A percentile compares a stretch with the other conserved stretches of the same genome.
These are phyloP conservation scores for Hirtodrosophila alboralis DNA, from an alignment of 2,888 invertebrate genomes.

Conservation along the genomic window DNA sequence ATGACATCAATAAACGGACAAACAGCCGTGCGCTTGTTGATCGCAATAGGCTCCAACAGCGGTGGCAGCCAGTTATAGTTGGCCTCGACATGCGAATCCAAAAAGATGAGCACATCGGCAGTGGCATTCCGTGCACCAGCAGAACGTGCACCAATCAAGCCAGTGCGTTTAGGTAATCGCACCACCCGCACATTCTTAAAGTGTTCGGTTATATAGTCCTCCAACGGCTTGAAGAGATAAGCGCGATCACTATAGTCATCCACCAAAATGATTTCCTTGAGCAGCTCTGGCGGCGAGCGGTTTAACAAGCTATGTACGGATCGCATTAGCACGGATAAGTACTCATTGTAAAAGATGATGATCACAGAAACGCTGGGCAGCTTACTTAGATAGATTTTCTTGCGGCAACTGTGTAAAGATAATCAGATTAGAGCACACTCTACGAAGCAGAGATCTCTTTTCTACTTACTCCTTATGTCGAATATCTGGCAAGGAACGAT, in stretches of 20 bases:
- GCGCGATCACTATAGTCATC: conserved; percentile 93
- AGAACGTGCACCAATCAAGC: conserved; percentile 94
- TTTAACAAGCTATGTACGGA: conserved; percentile 92
- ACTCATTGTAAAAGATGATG: conserved; percentile 97
- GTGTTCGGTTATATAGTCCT: conserved; percentile 89
- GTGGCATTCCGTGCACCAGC: conserved; percentile 92
- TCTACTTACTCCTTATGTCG: conserved; percentile 86
- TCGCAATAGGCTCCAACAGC: conserved; percentile 94
- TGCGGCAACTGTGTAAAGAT: conserved; percentile 77
- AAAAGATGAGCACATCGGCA: conserved; percentile 92
- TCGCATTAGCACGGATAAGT: conserved; percentile 93
- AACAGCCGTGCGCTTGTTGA: conserved; percentile 93
- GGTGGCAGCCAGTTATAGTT: conserved; percentile 97
- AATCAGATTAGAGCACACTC: background rate
- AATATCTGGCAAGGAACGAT: conserved; percentile 93
- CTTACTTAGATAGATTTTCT: conserved; percentile 75
- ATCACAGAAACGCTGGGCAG: conserved; percentile 93
- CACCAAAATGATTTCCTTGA: conserved; percentile 95
- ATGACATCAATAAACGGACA: conserved; percentile 99
- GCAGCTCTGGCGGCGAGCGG: conserved; percentile 91
- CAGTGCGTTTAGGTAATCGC: conserved; percentile 89
- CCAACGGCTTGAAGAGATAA: conserved; percentile 89
- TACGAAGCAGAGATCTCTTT: background rate
- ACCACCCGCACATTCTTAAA: conserved; percentile 91
- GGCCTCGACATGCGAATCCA: conserved; percentile 96